A percentile compares a stretch with the other conserved stretches of the same genome.
These are phyloP conservation scores for Galeruca laticollis DNA, from an alignment of 2,888 invertebrate species.

Conservation along the genomic window DNA sequence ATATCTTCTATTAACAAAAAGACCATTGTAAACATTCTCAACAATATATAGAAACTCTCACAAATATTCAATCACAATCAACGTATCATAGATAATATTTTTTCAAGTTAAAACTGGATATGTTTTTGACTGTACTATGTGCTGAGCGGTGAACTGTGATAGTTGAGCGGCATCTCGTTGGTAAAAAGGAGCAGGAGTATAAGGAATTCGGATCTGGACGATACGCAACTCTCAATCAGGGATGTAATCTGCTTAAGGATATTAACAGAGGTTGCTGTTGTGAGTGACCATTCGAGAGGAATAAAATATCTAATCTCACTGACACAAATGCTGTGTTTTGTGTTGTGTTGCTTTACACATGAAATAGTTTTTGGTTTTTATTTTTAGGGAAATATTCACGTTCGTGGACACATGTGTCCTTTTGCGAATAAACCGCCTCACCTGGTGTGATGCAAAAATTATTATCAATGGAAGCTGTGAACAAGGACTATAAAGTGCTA, in stretches of 20 bases:
- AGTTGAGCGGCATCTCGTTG: constrained; percentile 55
- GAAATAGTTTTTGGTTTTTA: constrained; percentile 42
- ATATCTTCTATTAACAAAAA: too few species aligned
- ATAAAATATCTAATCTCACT: constrained; percentile 62
- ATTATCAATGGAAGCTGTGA: constrained; percentile 1
- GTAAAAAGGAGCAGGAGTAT: constrained; percentile 50
- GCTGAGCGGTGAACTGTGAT: constrained; percentile 52
- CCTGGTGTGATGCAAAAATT: background rate
- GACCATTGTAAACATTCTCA: too few species aligned
- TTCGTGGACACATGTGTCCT: constrained; percentile 19
- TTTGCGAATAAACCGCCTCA: constrained; percentile 13
- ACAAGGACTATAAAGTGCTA: background rate
- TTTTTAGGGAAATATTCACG: constrained; percentile 31
- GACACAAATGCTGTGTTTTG: constrained; percentile 47
- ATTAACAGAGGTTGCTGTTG: constrained; percentile 63
- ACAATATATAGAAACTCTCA: too few species aligned
- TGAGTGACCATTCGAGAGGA: constrained; percentile 63
- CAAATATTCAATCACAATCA: too few species aligned
- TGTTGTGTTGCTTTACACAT: constrained; percentile 44
- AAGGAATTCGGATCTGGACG: constrained; percentile 47
- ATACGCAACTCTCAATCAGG: constrained; percentile 52
- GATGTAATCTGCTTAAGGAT: constrained; percentile 66
- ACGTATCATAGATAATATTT: too few species aligned
- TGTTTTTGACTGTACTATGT: constrained; percentile 39
- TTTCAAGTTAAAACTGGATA: too few species aligned